A percentile compares a stretch with the other conserved stretches of the same genome.
Evolutionary conservation across 1,140 invertebrate species (phyloP).

Genomic region (Drosophila arawakana): DNA sequence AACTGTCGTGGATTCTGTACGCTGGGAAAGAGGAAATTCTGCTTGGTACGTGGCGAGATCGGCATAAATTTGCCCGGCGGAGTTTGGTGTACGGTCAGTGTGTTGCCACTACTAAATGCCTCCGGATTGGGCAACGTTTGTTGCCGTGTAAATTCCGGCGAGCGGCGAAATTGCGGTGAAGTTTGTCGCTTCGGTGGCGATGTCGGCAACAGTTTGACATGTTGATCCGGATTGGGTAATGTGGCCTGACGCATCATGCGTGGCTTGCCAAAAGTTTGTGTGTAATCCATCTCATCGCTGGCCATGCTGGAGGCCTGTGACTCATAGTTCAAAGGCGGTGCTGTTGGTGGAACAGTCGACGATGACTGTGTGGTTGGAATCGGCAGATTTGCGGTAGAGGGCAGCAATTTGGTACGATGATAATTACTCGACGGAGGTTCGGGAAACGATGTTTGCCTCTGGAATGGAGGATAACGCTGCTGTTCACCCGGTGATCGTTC

Average conservation of each 20-base stretch:
- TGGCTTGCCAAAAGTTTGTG: constrained; percentile 62
- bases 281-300: constrained; percentile 71
- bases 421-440: constrained; percentile 66
- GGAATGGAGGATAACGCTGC: constrained; percentile 82
- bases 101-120: constrained; percentile 75
- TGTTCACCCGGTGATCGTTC: constrained; percentile 80
- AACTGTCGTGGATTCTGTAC: constrained; percentile 80
- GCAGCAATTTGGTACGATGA: constrained; percentile 78
- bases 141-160: constrained; percentile 82
- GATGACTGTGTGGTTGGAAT: constrained; percentile 36
- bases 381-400: constrained; percentile 58
- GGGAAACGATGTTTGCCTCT: constrained; percentile 80
- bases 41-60: constrained; percentile 81
- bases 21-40: constrained; percentile 83
- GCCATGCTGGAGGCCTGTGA: constrained; percentile 65
- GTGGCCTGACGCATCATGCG: constrained; percentile 81
- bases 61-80: constrained; percentile 79
- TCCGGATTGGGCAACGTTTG: constrained; percentile 83
- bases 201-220: constrained; percentile 81
- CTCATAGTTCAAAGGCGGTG: constrained; percentile 65
- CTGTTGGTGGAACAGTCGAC: constrained; percentile 6
- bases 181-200: constrained; percentile 83
- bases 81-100: constrained; percentile 71
- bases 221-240: constrained; percentile 83
- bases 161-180: constrained; percentile 80